Conservation (phyloP, 2,797 vertebrate genomes). For the Oreochromis grahami region DNA sequence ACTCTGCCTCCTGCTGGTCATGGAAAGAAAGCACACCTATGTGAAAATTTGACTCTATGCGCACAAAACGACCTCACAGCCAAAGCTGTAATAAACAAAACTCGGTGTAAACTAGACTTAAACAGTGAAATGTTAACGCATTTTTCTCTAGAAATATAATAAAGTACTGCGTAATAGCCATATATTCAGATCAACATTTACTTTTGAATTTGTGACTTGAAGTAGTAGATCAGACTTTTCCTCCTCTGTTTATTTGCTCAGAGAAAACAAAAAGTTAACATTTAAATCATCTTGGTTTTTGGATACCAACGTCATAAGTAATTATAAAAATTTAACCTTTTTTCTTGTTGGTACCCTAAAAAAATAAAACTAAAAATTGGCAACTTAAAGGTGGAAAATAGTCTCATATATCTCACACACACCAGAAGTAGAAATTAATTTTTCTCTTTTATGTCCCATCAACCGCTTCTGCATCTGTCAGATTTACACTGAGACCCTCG, state of each 20-base stretch:
- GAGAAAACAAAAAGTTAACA: accelerated
- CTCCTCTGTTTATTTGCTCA: neutral
- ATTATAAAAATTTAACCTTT: neutral
- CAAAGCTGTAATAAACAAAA: neutral
- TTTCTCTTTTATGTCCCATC: neutral
- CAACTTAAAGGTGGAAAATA: accelerated
- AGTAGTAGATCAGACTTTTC: neutral
- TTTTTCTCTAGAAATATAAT: neutral
- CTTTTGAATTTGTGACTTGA: neutral
- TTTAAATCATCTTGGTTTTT: neutral
- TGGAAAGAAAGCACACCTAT: neutral
- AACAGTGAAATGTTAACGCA: neutral
- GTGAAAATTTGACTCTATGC: neutral
- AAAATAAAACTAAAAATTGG: neutral
- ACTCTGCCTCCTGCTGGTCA: neutral
- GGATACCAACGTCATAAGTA: accelerated
- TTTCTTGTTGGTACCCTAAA: neutral
- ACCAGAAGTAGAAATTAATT: neutral
- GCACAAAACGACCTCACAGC: accelerated
- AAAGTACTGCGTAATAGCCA: neutral
- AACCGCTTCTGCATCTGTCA: neutral
- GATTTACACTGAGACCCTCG: accelerated
- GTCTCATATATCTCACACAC: neutral
- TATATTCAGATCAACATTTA: accelerated
- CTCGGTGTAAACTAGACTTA: neutral